Evolutionary conservation across 2,797 vertebrate genomes (phyloP), one percentile per base, ranked within the genome.

Genomic region (Lutjanus argentimaculatus): DNA sequence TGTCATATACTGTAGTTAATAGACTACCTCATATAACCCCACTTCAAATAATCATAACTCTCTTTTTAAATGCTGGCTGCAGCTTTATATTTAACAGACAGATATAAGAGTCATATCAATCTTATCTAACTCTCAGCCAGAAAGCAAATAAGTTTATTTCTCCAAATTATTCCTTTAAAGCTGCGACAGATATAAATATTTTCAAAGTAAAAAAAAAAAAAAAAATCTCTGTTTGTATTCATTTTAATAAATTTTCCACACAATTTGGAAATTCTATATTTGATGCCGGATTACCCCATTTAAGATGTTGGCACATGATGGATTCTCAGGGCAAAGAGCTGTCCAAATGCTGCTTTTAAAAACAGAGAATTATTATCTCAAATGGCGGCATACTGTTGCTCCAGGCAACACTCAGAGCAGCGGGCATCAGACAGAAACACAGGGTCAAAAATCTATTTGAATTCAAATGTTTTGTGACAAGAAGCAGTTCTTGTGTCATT

Each of bases 401-500:
- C 51, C 48, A n/a, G 83, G 72, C 78, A 36, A 42, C 62, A 30
- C 71, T 69, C 15, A 0, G 22, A 79, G 85, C 67, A 70, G 59
- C 0, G 3, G 49, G 40, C 58, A 53, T 73, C 63, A 58, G 25
- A 62, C 42, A 71, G 45, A 79, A 80, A 67, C 15, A 46, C 49
- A 2, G 67, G 71, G 80, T 81, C 75, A 84, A 12, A 77, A 78
- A 77, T 53, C 17, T 43, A 63, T 81, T 77, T 76, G 53, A 72
- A 72, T 71, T 76, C 51, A 52, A 83, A 80, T 66, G 68, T 71
- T 84, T 84, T 65, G 66, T 66, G 63, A 82, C 67, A 67, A 61
- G 68, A 82, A 78, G 75, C 67, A 80, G 65, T 65, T 77, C 61
- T 67, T 2, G 43, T 82, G 75, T 76, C 77, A 82, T 85, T 86